These are phyloP conservation scores for Frankliniella intonsa DNA, from an alignment of 2,888 invertebrate genomes.

Conservation along the genomic window DNA sequence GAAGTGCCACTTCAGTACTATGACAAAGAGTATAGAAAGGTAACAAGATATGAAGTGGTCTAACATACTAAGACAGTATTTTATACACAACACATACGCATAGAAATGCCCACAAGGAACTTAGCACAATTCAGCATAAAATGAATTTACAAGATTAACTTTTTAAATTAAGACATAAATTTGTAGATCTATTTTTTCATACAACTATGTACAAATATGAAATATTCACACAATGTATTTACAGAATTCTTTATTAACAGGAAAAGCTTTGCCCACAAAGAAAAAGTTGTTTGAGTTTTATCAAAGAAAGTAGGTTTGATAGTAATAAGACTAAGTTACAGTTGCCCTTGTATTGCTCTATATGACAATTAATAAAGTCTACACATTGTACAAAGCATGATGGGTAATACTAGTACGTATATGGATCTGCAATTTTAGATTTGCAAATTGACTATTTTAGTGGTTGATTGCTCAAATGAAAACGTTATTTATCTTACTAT, in stretches of 20 bases:
- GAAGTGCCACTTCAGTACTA: slow-evolving; percentile 11
- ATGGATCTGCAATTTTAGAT: background rate
- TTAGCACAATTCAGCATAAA: slow-evolving; percentile 1
- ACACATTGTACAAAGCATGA: background rate
- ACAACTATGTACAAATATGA: slow-evolving; percentile 9
- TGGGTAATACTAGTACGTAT: background rate
- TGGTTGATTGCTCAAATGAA: background rate
- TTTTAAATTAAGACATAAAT: slow-evolving; percentile 14
- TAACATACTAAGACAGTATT: background rate
- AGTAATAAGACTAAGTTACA: too few species aligned
- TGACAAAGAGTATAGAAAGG: slow-evolving; percentile 15
- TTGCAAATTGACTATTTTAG: background rate
- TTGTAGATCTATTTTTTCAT: slow-evolving; percentile 7
- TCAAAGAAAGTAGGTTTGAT: too few species aligned
- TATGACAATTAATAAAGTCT: too few species aligned
- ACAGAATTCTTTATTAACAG: background rate
- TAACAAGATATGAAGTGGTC: slow-evolving; percentile 25
- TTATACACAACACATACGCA: background rate
- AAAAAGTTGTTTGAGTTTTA: background rate
- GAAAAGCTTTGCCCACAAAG: background rate
- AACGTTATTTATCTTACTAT: too few species aligned
- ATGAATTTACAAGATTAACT: background rate
- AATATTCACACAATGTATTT: slow-evolving; percentile 11
- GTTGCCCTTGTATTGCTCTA: too few species aligned
- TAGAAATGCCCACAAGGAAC: slow-evolving; percentile 21